phyloP scores from a whole-genome alignment of 2,113 vertebrate species.

The Triplophysa dalaica region DNA sequence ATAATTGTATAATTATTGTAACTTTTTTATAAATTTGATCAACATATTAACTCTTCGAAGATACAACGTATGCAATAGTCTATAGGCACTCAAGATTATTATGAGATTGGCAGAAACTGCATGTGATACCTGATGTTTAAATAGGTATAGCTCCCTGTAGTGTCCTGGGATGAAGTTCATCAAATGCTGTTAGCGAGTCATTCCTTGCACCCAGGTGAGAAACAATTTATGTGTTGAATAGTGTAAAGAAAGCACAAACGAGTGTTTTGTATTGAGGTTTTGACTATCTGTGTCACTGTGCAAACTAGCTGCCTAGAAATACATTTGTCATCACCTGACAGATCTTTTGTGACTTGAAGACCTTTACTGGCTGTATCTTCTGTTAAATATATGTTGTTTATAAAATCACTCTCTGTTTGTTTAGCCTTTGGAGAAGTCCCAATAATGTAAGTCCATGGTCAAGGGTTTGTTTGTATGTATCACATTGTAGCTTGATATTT shows the following conservation, averaged over 20 bases:
- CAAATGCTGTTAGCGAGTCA: background rate
- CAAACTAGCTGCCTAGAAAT: constrained; percentile 36
- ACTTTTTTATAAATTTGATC: no score
- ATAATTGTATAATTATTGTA: no score
- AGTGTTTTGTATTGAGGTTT: background rate
- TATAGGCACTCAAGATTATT: no score
- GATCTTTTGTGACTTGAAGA: background rate
- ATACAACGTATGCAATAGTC: no score
- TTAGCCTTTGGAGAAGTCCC: constrained; percentile 36
- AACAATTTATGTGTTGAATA: background rate
- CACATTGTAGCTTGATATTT: background rate
- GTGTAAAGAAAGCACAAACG: no score
- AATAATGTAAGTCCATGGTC: constrained; percentile 43
- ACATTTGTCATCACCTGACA: background rate
- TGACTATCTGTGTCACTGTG: constrained; percentile 23
- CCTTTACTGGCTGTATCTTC: background rate
- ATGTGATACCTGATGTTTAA: no score
- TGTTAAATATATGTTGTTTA: background rate
- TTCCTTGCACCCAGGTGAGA: background rate
- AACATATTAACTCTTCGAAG: no score
- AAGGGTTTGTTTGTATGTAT: constrained; percentile 58
- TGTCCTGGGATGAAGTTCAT: background rate
- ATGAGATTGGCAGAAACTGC: no score
- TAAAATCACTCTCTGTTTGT: background rate
- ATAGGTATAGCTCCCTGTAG: background rate